These are phyloP conservation scores for Calypte anna DNA, from an alignment of 2,113 vertebrate species.

Conservation along the genomic window DNA sequence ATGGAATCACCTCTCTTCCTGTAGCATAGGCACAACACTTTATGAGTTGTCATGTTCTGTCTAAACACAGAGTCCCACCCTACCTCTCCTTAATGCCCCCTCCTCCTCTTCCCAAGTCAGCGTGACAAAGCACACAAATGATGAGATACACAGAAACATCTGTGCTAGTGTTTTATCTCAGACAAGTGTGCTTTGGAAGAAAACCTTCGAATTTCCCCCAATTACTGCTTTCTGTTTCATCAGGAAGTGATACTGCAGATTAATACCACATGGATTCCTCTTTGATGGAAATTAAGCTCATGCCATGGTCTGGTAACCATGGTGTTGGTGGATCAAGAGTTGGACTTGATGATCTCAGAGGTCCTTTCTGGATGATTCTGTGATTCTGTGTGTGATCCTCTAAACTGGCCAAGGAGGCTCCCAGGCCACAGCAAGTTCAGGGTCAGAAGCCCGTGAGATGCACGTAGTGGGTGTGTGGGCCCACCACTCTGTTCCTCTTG, in stretches of 20 bases:
- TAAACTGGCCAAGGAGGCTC: background rate
- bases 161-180: background rate
- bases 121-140: background rate
- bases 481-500: background rate
- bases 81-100: background rate
- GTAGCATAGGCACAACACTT: background rate
- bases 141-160: background rate
- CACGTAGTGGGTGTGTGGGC: fast-evolving
- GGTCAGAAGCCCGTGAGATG: background rate
- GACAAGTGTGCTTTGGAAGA: background rate
- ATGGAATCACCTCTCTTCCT: background rate
- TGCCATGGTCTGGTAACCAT: too few species aligned
- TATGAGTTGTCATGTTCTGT: background rate
- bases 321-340: too few species aligned
- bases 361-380: too few species aligned
- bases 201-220: background rate
- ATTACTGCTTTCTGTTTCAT: background rate
- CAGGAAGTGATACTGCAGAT: background rate
- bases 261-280: background rate
- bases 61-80: background rate
- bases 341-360: too few species aligned
- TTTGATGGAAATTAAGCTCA: background rate
- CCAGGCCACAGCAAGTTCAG: background rate
- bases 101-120: background rate
- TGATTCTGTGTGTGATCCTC: too few species aligned